Base-by-base conservation (phyloP, 1,140 invertebrate species). In the Neuroterus valhalla region DNA sequence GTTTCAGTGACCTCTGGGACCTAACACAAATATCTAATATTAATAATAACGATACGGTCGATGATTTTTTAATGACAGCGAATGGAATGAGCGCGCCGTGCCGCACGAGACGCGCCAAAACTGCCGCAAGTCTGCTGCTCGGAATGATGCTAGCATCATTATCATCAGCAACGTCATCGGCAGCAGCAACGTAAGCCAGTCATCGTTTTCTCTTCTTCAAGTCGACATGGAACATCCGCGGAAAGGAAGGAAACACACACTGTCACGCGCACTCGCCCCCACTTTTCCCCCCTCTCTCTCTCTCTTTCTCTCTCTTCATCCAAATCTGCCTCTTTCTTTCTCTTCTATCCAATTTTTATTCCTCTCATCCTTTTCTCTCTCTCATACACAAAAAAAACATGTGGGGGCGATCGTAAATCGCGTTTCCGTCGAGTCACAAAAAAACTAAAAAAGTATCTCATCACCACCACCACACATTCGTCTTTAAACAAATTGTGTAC, bases 1-100 rank as follows among this genome's bases (percentile, higher is more conserved):
- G 89, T 90, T 90, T 38, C 88, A 90, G 88, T 90, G 87, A 89
- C 82, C 87, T 88, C 82, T 83, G 87, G 88, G 88, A 86, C 78
- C 76, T 84, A 88, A 87, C 85, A 89, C 85, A 89, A 88, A 87
- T 89, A 90, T 89, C 87, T 89, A 89, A 88, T 89, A 89, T 86
- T 89, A 89, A 88, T 87, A 86, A 86, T 88, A 89, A 88, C 84
- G 84, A 89, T 88, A 86, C 86, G 86, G 78, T 89, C 87, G 88
- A 90, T 90, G 88, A 89, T 88, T 89, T 90, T 89, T 88, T 89
- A 88, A 81, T 84, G 84, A 88, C 82, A 87, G 82, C 82, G 81
- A 87, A 82, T 83, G 84, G 75, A 79, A 67, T 70, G 38, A 77
- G 17, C 38, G 15, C 43, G 42, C 45, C 70, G 52, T 81, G 74